Evolutionary conservation across 1,140 invertebrate genomes (phyloP), one percentile per base, ranked within the genome.

Genomic region (Myzus persicae): DNA sequence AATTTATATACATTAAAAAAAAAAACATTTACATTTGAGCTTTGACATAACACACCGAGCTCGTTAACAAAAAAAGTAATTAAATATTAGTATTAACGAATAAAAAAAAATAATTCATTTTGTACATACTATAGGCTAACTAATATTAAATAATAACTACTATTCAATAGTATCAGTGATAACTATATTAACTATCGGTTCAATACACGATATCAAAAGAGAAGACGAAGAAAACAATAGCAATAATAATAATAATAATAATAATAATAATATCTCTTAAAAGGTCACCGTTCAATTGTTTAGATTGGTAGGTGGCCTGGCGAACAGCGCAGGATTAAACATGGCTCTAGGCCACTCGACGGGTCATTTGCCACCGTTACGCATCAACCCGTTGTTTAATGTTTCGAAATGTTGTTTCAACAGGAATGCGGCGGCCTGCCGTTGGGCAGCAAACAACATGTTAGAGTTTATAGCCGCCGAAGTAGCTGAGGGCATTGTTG

Each of bases 331-430:
- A 36, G 91, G 81, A 51, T 93, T 93, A 38, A 93, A 93, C 81
- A 93, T 93, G 8, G 81, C 48, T 40, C 81, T 46, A 20, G 91
- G 91, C 91, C 91, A 93, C 6, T 93, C 91, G n/a, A 51, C 31
- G 20, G 92, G 44, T 20, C 81, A 84, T 36, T 26, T 76, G 6
- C 40, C 51, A 31, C 85, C 36, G 22, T 48, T 93, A 38, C 46
- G 42, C 26, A 93, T 51, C 38, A 93, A 14, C 31, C 48, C 91
- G 5, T 85, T 93, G 81, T 93, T 93, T 1, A 93, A 42, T 38
- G 91, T 26, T 5, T 93, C 91, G 24, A 85, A 93, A 93, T 93
- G 91, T 42, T 93, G 91, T 54, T 93, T 93, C 81, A 93, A 85
- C 14, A 93, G 24, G 26, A 59, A 93, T 9, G 91, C 91, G 40